phyloP scores from a whole-genome alignment of 1,140 invertebrate genomes.

The Euborellia annulipes region DNA sequence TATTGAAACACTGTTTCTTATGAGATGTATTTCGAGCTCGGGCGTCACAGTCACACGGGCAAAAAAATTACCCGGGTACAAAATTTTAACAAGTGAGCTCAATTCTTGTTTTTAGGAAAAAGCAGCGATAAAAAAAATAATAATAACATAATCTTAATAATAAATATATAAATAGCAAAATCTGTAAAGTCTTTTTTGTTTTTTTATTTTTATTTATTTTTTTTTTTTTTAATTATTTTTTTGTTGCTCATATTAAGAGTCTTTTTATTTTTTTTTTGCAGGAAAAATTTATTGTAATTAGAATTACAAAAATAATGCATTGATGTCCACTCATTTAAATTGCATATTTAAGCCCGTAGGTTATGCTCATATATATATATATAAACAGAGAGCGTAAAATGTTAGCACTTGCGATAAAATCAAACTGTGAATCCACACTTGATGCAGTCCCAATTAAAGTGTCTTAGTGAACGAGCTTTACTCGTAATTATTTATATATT shows the following conservation, averaged over 20 bases:
- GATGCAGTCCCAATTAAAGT: too few relatives aligned
- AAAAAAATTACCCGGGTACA: not conserved
- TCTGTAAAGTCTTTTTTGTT: conserved; percentile 4
- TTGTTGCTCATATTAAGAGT: conserved; percentile 2
- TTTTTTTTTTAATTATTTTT: conserved; percentile 4
- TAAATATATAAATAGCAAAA: conserved; percentile 12
- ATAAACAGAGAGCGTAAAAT: not conserved
- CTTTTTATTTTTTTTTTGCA: not conserved
- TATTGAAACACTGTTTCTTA: conserved; percentile 1
- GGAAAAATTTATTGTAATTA: not conserved
- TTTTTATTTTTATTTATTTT: too few relatives aligned
- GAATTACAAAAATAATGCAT: conserved; percentile 2
- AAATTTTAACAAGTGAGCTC: conserved; percentile 2
- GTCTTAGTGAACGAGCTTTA: too few relatives aligned
- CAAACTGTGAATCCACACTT: not conserved
- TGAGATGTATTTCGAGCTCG: conserved; percentile 5
- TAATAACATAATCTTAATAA: conserved; percentile 13
- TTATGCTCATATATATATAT: not conserved
- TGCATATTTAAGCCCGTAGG: not conserved
- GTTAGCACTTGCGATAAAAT: not conserved
- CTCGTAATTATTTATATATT: conserved; percentile 10
- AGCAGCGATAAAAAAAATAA: too few relatives aligned
- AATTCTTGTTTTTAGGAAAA: conserved; percentile 7
- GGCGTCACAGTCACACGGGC: not conserved
- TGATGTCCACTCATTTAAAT: not conserved